Conservation (phyloP, 2,888 invertebrate genomes). For the Coenonympha glycerion region DNA sequence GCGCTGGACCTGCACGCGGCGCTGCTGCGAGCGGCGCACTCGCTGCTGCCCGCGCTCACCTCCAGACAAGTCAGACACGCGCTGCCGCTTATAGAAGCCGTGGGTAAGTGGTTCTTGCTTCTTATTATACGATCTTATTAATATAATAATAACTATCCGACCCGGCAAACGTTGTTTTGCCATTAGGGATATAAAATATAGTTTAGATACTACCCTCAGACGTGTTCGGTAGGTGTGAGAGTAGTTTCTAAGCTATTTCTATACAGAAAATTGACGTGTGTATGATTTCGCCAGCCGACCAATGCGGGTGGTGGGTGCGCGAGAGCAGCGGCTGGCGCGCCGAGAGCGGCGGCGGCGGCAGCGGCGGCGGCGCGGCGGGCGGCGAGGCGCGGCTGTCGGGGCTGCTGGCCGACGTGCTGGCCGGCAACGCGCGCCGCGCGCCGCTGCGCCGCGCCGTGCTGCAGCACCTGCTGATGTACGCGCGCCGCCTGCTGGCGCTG, state of each 20-base stretch:
- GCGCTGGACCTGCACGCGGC: conserved; percentile 49
- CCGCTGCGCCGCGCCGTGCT: conserved; percentile 83
- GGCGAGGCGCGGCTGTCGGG: conserved; percentile 78
- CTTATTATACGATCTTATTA: too few species aligned
- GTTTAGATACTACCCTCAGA: too few species aligned
- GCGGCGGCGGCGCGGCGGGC: conserved; percentile 67
- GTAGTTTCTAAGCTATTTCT: too few species aligned
- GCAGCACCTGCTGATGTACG: conserved; percentile 82
- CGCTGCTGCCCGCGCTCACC: conserved; percentile 80
- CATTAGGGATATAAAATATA: too few species aligned
- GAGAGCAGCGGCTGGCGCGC: conserved; percentile 34
- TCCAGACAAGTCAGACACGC: conserved; percentile 78
- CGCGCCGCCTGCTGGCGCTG: conserved; percentile 74
- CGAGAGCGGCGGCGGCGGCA: conserved; percentile 38
- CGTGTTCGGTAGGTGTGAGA: too few species aligned
- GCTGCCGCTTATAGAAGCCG: conserved; percentile 84
- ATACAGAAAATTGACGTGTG: too few species aligned
- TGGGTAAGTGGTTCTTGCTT: conserved; percentile 41
- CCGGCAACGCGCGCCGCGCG: conserved; percentile 72
- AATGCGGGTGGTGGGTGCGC: conserved; percentile 45
- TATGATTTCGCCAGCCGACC: conserved; percentile 55
- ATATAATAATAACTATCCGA: too few species aligned
- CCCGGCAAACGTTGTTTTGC: too few species aligned
- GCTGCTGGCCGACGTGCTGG: conserved; percentile 80
- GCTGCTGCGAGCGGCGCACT: conserved; percentile 79